A percentile compares a stretch with the other conserved stretches of the same genome.
phyloP scores from a whole-genome alignment of 2,888 invertebrate genomes.

The Leptopilina syphax region DNA sequence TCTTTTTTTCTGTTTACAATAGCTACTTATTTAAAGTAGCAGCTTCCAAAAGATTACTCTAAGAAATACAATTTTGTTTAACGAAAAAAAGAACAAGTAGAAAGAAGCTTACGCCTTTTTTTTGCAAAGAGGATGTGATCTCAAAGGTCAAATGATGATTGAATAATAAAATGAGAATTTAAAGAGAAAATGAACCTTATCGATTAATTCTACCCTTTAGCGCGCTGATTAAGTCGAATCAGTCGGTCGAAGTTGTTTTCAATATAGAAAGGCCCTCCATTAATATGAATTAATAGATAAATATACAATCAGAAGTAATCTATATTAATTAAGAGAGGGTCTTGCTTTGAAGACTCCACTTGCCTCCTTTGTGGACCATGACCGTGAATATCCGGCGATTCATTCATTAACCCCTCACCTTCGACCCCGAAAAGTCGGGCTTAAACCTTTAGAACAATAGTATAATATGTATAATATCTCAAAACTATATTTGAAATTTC shows the following conservation, averaged over 20 bases:
- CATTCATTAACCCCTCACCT: constrained; percentile 75
- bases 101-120: too few species aligned
- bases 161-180: not conserved
- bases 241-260: constrained; percentile 65
- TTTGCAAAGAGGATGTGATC: not conserved
- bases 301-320: constrained; percentile 76
- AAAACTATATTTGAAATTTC: too few species aligned
- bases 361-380: constrained; percentile 71
- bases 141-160: not conserved
- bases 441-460: constrained; percentile 67
- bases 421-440: constrained; percentile 67
- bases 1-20: too few species aligned
- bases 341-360: constrained; percentile 67
- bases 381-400: constrained; percentile 75
- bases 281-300: constrained; percentile 76
- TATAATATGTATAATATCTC: constrained; percentile 13
- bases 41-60: not conserved
- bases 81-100: too few species aligned
- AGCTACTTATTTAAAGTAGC: too few species aligned
- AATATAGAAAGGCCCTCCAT: constrained; percentile 61
- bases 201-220: constrained; percentile 69
- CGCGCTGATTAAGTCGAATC: constrained; percentile 73
- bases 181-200: not conserved
- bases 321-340: constrained; percentile 75
- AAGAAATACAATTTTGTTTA: not conserved